Evolutionary conservation across 2,797 vertebrate genomes (phyloP), one percentile per base, ranked within the genome.

Genomic region (Tapirus indicus): DNA sequence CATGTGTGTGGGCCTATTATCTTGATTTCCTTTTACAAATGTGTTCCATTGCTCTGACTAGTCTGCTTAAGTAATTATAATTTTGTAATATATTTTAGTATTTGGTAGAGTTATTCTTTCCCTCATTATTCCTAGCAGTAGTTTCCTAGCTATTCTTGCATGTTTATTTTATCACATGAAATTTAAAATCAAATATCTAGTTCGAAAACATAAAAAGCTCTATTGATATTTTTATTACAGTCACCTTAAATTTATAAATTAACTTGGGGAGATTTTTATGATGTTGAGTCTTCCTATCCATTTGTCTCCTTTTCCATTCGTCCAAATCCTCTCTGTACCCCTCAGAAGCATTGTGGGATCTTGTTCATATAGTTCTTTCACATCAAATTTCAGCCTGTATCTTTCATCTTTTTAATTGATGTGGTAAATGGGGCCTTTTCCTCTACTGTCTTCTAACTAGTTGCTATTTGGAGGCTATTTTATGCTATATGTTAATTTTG

Each of bases 11-110:
- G 11, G 5, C 38, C 66, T 85, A 29, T 38, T 41, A 35, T 75
- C 71, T 85, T 96, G 54, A 88, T 21, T 93, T 93, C 54, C 52
- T 56, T 77, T 91, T 89, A 75, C 68, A 86, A 82, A 88, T 44
- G 27, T 1, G 20, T 66, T 32, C 79, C 38, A 66, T 21, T 71
- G 17, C 75, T 49, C 69, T 93, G 29, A 69, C 27, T 52, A 49
- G 56, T 71, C 52, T 69, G 49, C 47, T 79, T 91, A 41, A 47
- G 49, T 88, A 32, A 29, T 88, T 69, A 7, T 7, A 58, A 58
- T 69, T 72, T 93, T 52, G 10, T 64, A 72, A 47, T 7, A 44
- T n/a, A 47, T 72, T 72, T 91, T 66, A 72, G 7, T 79, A 66
- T 66, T 83, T 68, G 6, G 8, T 84, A 82, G 17, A 27, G 13